phyloP scores from a whole-genome alignment of 2,888 invertebrate species.

The Apodemia zela region DNA sequence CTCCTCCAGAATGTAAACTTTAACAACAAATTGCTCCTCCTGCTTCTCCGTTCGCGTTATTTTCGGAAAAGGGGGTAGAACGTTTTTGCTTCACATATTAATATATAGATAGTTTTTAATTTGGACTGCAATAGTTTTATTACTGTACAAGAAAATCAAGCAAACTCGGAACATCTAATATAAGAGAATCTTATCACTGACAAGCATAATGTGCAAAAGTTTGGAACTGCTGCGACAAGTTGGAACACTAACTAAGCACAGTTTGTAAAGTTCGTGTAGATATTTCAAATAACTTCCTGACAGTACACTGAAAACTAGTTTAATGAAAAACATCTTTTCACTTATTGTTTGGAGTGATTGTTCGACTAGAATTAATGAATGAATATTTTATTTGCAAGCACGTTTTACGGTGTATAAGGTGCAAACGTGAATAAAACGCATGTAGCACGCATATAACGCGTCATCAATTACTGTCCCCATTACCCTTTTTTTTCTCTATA shows the following conservation, averaged over 20 bases:
- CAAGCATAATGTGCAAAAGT: constrained; percentile 11
- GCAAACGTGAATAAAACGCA: too few relatives aligned
- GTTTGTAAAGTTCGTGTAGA: constrained; percentile 1
- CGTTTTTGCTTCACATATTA: too few relatives aligned
- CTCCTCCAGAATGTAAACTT: too few relatives aligned
- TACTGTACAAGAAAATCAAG: neutral
- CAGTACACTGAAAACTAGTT: constrained; percentile 30
- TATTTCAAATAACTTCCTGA: constrained; percentile 23
- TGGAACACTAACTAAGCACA: constrained; percentile 3
- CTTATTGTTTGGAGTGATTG: constrained; percentile 19
- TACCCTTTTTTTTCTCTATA: too few relatives aligned
- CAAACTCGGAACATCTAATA: neutral
- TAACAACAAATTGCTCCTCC: too few relatives aligned
- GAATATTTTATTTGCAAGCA: too few relatives aligned
- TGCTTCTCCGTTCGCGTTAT: too few relatives aligned
- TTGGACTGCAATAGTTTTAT: neutral
- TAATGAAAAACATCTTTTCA: constrained; percentile 24
- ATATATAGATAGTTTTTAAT: neutral
- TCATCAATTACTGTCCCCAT: too few relatives aligned
- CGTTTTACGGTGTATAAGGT: too few relatives aligned
- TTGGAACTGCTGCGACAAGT: neutral
- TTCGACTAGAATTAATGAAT: neutral
- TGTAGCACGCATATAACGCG: too few relatives aligned
- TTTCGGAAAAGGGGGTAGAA: too few relatives aligned
- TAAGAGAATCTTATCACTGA: constrained; percentile 4